phyloP scores from a whole-genome alignment of 2,888 invertebrate genomes.

The Hyalella azteca region DNA sequence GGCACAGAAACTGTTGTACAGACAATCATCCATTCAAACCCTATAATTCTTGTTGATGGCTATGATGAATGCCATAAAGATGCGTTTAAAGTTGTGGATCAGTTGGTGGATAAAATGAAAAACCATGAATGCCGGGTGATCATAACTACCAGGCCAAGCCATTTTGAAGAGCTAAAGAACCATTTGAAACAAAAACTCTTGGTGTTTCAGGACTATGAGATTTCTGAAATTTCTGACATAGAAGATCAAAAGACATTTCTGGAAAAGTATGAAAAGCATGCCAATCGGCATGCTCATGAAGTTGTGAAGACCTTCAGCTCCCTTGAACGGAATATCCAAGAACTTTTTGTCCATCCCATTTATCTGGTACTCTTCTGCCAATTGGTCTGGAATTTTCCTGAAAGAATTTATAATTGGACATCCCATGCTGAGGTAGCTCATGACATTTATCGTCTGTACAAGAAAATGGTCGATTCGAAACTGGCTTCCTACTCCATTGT shows the following conservation, averaged over 20 bases:
- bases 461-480: not conserved
- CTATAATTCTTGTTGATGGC: not conserved
- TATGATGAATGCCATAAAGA: not conserved
- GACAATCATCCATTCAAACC: not conserved
- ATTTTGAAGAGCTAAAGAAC: not conserved
- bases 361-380: not conserved
- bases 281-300: not conserved
- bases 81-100: not conserved
- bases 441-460: not conserved
- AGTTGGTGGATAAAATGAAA: not conserved
- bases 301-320: not conserved
- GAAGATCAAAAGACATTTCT: not conserved
- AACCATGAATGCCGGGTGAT: not conserved
- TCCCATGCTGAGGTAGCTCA: not conserved
- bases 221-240: not conserved
- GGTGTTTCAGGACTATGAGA: not conserved
- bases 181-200: not conserved
- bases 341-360: not conserved
- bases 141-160: not conserved
- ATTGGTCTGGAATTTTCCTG: not conserved
- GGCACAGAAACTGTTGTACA: not conserved
- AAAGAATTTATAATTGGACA: not conserved
- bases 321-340: not conserved
- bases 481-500: not conserved
- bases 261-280: not conserved